Base-by-base conservation (phyloP, 2,888 invertebrate genomes). In the Cyclophora punctaria region DNA sequence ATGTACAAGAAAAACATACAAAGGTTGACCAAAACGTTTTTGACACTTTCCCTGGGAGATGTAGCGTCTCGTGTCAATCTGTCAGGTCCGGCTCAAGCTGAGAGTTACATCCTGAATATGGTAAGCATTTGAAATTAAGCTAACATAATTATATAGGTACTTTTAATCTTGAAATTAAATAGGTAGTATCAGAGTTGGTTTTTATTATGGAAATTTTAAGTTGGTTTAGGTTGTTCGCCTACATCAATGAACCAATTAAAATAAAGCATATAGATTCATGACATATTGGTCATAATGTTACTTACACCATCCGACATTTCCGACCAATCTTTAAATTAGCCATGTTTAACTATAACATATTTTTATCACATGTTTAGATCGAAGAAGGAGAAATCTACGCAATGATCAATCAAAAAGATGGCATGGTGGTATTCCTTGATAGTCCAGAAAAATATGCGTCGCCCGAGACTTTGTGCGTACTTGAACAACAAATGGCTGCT, bases 331-430 rank as follows among this genome's bases (percentile, higher is more conserved):
- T 35, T 7, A 45, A 7, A 40, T 47, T 44, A 34, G 43, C 20
- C 42, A 44, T 55, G 48, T 44, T 48, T 50, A n/a, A n/a, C n/a
- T n/a, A n/a, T 20, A 20, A 20, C 20, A n/a, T n/a, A n/a, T n/a
- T n/a, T 20, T 20, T 20, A 20, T 20, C 20, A 20, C 20, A 20
- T 51, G 67, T 67, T 40, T 66, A 98, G 97, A 98, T 99, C 70
- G 97, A 98, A 86, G 97, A 97, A 77, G 95, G 96, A 49, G 97
- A 98, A 89, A 98, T 99, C 66, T 98, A 94, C 87, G 98, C 98
- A 35, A 95, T 96, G 69, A 98, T 99, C 62, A 98, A 98, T 87
- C 97, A 98, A 86, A 96, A 96, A 80, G 98, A 98, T 84, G 98
- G 98, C 7, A 98, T 98, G 98, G 98, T 99, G 7, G 92, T 97